A percentile compares a stretch with the other conserved stretches of the same genome.
Evolutionary conservation across 2,888 invertebrate genomes (phyloP).

Genomic region (Polymixis flavicincta): DNA sequence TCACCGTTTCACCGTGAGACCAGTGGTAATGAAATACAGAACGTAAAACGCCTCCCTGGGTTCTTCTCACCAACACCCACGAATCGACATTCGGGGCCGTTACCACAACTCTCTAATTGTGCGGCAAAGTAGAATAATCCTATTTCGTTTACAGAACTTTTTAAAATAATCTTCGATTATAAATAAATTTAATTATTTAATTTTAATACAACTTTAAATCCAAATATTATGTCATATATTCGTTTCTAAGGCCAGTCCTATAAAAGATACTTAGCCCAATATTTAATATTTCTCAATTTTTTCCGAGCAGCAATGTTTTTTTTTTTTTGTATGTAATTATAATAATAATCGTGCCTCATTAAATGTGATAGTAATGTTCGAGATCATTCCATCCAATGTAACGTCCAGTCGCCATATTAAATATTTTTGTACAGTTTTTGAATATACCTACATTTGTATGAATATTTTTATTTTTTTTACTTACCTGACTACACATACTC

Average conservation of each 20-base stretch:
- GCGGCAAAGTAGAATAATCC: neutral
- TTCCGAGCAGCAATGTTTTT: neutral
- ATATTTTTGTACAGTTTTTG: slow-evolving; percentile 77
- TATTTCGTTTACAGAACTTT: neutral
- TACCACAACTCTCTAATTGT: neutral
- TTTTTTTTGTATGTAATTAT: slow-evolving; percentile 11
- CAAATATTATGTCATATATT: slow-evolving; percentile 23
- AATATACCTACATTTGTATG: slow-evolving; percentile 73
- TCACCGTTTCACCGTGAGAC: too few species aligned
- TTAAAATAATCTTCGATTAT: neutral
- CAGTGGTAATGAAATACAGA: too few species aligned
- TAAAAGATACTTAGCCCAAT: neutral
- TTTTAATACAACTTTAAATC: neutral
- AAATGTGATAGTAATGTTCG: slow-evolving; percentile 71
- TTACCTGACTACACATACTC: neutral
- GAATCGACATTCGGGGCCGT: too few species aligned
- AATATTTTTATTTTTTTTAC: slow-evolving; percentile 39
- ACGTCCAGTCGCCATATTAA: slow-evolving; percentile 83
- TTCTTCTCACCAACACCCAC: too few species aligned
- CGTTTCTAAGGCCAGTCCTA: slow-evolving; percentile 5
- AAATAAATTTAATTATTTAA: slow-evolving; percentile 2
- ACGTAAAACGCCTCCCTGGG: too few species aligned
- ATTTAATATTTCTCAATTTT: slow-evolving; percentile 11
- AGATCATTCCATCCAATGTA: slow-evolving; percentile 80
- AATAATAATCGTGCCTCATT: slow-evolving; percentile 57